Percentiles rank a stretch among this genome's conserved stretches.
Conservation (phyloP, 2,113 vertebrate genomes). For the Heliornis fulica region DNA sequence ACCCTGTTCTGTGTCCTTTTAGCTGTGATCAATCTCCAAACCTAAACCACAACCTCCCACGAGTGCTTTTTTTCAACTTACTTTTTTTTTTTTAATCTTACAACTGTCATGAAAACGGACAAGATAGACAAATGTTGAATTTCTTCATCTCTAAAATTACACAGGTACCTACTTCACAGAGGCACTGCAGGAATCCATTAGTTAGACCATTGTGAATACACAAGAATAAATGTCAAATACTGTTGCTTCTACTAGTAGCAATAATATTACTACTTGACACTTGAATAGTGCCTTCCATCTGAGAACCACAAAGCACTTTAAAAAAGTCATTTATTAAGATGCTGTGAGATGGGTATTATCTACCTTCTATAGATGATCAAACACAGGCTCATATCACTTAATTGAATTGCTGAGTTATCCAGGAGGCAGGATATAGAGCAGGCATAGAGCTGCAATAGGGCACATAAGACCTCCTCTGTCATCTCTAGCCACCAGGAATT, state of each 20-base stretch:
- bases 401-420: conserved; percentile 11
- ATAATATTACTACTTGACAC: background rate
- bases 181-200: background rate
- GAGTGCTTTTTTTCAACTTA: background rate
- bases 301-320: background rate
- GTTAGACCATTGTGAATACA: background rate
- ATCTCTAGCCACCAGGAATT: conserved; percentile 4
- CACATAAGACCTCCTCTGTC: background rate
- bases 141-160: background rate
- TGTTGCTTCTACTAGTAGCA: background rate
- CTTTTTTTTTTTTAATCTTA: background rate
- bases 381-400: background rate
- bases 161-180: background rate
- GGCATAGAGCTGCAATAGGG: background rate
- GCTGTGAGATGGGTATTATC: background rate
- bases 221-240: background rate
- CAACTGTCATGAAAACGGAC: background rate
- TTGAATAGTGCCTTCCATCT: background rate
- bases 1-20: background rate
- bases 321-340: conserved; percentile 27
- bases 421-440: too few relatives aligned
- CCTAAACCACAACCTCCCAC: background rate
- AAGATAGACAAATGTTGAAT: background rate
- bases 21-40: background rate
- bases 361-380: conserved; percentile 1